Evolutionary conservation across 2,797 vertebrate species (phyloP).

Genomic region (Pogonophryne albipinna): DNA sequence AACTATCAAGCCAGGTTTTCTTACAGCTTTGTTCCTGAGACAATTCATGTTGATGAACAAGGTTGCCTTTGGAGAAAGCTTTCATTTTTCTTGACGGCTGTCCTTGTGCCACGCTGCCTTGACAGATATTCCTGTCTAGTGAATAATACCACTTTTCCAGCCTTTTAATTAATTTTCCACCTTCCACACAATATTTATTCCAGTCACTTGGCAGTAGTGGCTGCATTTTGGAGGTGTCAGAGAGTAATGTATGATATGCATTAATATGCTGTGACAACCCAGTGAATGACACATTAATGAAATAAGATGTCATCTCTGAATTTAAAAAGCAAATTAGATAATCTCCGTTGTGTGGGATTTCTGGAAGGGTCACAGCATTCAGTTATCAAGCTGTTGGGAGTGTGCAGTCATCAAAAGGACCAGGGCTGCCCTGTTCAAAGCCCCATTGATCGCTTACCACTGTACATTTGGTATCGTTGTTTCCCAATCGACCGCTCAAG

Average conservation of each 20-base stretch:
- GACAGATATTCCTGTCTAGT: slow-evolving; percentile 84
- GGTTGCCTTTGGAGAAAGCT: slow-evolving; percentile 13
- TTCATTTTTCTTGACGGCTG: slow-evolving; percentile 5
- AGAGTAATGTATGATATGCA: slow-evolving; percentile 64
- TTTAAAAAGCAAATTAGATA: slow-evolving; percentile 54
- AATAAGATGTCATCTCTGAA: slow-evolving; percentile 61
- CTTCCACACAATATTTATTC: slow-evolving; percentile 75
- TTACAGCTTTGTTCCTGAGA: slow-evolving; percentile 44
- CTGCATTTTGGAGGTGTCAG: slow-evolving; percentile 73
- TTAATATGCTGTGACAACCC: slow-evolving; percentile 70
- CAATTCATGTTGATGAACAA: slow-evolving; percentile 35
- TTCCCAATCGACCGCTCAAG: slow-evolving; percentile 27
- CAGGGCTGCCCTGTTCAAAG: slow-evolving; percentile 33
- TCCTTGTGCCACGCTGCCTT: slow-evolving; percentile 59
- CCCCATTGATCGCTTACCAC: slow-evolving; percentile 36
- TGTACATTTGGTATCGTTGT: slow-evolving; percentile 26
- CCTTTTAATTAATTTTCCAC: slow-evolving; percentile 80
- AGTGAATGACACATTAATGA: slow-evolving; percentile 67
- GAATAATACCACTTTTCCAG: slow-evolving; percentile 83
- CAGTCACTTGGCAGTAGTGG: slow-evolving; percentile 68
- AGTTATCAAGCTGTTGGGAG: neutral
- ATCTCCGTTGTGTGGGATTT: slow-evolving; percentile 39
- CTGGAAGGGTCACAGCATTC: slow-evolving; percentile 8
- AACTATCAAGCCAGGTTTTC: slow-evolving; percentile 38
- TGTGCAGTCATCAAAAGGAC: slow-evolving; percentile 31